Base-by-base conservation (phyloP, 2,888 invertebrate genomes). In the Sclerodermus sp. region DNA sequence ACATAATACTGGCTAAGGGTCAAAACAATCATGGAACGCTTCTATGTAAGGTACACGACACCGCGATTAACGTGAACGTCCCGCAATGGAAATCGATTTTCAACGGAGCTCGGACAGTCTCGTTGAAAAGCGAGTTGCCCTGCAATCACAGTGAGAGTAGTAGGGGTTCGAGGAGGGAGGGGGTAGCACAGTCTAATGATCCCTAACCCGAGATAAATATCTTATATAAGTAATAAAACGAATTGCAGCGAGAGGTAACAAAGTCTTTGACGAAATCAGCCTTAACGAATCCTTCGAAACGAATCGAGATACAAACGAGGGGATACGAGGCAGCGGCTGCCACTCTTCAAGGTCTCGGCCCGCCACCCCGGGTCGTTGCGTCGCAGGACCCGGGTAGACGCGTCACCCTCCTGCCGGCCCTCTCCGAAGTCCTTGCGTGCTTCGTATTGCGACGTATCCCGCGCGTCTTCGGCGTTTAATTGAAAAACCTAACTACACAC, bases 401-500 rank as follows among this genome's bases (percentile, higher is more conserved):
- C n/a, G n/a, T n/a, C n/a, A n/a, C n/a, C n/a, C n/a, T n/a, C n/a
- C n/a, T n/a, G n/a, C n/a, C n/a, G n/a, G n/a, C n/a, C n/a, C n/a
- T n/a, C n/a, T n/a, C n/a, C n/a, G n/a, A n/a, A n/a, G 41, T 47
- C 47, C 37, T 47, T 36, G 13, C 36, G 29, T 37, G 44, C 32
- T 42, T 42, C 9, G 46, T 53, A 42, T 56, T 50, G 29, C 31
- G 13, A 39, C 36, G 31, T 38, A 23, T 23, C 23, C 23, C 42
- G 42, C 34, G 34, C 10, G 34, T 34, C 34, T n/a, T 34, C 13
- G 34, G 34, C 10, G 10, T 34, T 46, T 34, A 66, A 59, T 71
- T 70, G 55, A 71, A 72, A 72, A 72, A 72, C 67, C 67, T 73
- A 73, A 73, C 70, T 70, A 70, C 68, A n/a, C n/a, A 62, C 59